Evolutionary conservation across 2,888 invertebrate species (phyloP).

Genomic region (Coenonympha glycerion): DNA sequence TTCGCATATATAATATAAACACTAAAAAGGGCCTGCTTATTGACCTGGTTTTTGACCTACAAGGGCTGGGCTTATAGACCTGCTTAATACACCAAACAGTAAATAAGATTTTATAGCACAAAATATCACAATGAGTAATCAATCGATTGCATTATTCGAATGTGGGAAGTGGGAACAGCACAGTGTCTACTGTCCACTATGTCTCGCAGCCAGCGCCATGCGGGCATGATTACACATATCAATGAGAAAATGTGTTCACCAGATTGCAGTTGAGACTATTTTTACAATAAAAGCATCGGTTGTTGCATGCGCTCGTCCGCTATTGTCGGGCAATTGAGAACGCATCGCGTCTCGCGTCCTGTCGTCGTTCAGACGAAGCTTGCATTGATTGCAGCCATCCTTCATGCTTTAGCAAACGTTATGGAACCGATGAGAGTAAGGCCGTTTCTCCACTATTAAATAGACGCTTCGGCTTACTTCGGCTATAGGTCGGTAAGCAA

Average conservation of each 20-base stretch:
- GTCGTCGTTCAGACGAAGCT: too few species aligned
- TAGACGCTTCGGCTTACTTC: too few species aligned
- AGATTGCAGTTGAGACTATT: slow-evolving; percentile 14
- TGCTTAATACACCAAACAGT: too few species aligned
- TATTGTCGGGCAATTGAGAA: slow-evolving; percentile 5
- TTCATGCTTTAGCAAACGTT: too few species aligned
- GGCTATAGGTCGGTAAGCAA: too few species aligned
- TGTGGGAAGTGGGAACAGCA: not conserved
- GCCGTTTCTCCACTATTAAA: too few species aligned
- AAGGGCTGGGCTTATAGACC: too few species aligned
- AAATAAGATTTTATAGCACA: not conserved
- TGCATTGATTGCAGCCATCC: too few species aligned
- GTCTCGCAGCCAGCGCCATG: slow-evolving; percentile 5
- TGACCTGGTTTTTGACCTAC: too few species aligned
- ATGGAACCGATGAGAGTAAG: too few species aligned
- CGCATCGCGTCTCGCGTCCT: not conserved
- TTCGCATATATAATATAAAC: too few species aligned
- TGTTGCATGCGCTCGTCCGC: slow-evolving; percentile 2
- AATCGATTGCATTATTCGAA: slow-evolving; percentile 1
- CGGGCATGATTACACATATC: slow-evolving; percentile 23
- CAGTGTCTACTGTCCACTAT: not conserved
- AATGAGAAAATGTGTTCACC: slow-evolving; percentile 19
- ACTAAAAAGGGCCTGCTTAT: too few species aligned
- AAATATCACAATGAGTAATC: slow-evolving; percentile 1
- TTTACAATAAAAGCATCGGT: slow-evolving; percentile 12